Percentiles rank a stretch among this genome's conserved stretches.
phyloP scores from a whole-genome alignment of 2,113 vertebrate genomes.

The Megatriorchis doriae region DNA sequence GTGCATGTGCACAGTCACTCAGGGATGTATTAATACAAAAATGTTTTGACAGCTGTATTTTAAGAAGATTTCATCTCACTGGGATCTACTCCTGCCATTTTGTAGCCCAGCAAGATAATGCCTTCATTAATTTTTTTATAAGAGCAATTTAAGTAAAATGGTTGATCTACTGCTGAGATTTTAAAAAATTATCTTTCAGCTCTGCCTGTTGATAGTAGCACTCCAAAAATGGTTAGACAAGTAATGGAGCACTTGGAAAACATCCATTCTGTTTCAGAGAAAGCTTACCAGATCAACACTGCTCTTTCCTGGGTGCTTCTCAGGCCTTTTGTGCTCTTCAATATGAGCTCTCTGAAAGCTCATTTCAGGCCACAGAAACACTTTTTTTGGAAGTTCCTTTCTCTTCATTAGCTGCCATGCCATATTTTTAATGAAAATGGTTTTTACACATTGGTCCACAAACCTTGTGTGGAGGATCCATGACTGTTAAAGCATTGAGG shows the following conservation, averaged over 20 bases:
- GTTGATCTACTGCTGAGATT: conserved; percentile 50
- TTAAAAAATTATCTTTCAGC: not conserved
- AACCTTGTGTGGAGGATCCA: not conserved
- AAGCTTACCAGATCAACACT: not conserved
- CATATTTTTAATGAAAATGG: not conserved
- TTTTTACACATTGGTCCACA: not conserved
- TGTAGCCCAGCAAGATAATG: conserved; percentile 65
- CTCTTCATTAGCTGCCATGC: not conserved
- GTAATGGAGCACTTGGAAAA: conserved; percentile 42
- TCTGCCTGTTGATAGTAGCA: conserved; percentile 40
- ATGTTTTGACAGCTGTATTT: conserved; percentile 65
- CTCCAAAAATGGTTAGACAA: conserved; percentile 25
- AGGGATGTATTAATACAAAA: conserved; percentile 30
- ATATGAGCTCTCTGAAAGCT: not conserved
- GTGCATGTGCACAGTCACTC: not conserved
- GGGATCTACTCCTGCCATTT: conserved; percentile 54
- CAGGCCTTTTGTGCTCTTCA: not conserved
- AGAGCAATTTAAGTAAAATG: conserved; percentile 62
- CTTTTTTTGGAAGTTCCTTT: not conserved
- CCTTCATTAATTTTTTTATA: conserved; percentile 71
- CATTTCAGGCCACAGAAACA: not conserved
- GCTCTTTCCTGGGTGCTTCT: not conserved
- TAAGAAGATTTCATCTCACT: conserved; percentile 64
- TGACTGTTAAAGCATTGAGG: not conserved
- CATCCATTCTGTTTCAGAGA: conserved; percentile 10